Percentiles rank a stretch among this genome's conserved stretches.
Evolutionary conservation across 2,113 vertebrate species (phyloP).

Genomic region (Ammodytes dubius): DNA sequence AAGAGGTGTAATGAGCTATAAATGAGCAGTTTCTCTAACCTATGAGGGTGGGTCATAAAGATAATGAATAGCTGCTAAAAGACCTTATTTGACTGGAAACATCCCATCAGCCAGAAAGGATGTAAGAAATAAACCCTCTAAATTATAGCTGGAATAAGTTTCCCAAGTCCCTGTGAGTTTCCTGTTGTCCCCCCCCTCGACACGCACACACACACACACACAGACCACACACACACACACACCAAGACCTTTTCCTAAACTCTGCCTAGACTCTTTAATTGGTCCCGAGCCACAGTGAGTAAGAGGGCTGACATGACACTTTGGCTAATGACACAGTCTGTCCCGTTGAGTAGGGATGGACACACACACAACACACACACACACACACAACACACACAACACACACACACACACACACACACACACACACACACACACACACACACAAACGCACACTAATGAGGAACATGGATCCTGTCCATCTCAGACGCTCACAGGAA

Average conservation of each 20-base stretch:
- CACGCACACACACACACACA: constrained; percentile 15
- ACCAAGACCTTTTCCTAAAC: constrained; percentile 43
- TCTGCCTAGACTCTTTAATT: constrained; percentile 61
- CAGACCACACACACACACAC: constrained; percentile 18
- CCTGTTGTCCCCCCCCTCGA: not conserved
- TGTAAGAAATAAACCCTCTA: not conserved
- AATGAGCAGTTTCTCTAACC: constrained; percentile 29
- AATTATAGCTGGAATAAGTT: constrained; percentile 36
- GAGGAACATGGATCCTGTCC: constrained; percentile 56
- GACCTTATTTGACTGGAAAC: not conserved
- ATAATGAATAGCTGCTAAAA: constrained; percentile 45
- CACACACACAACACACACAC: constrained; percentile 32
- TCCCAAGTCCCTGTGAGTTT: constrained; percentile 25
- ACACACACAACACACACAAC: constrained; percentile 25
- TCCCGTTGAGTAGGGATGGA: constrained; percentile 34
- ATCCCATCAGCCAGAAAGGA: constrained; percentile 4
- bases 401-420: constrained; percentile 31
- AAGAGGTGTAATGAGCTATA: constrained; percentile 24
- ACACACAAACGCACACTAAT: constrained; percentile 49
- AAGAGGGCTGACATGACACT: constrained; percentile 62
- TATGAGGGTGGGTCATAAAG: constrained; percentile 31
- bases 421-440: constrained; percentile 17
- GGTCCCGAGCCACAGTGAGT: constrained; percentile 48
- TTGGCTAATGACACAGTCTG: constrained; percentile 67
- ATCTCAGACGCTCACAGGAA: not conserved